Percentiles rank a stretch among this genome's conserved stretches.
Conservation (phyloP, 2,888 invertebrate genomes). For the Dynastes maya region DNA sequence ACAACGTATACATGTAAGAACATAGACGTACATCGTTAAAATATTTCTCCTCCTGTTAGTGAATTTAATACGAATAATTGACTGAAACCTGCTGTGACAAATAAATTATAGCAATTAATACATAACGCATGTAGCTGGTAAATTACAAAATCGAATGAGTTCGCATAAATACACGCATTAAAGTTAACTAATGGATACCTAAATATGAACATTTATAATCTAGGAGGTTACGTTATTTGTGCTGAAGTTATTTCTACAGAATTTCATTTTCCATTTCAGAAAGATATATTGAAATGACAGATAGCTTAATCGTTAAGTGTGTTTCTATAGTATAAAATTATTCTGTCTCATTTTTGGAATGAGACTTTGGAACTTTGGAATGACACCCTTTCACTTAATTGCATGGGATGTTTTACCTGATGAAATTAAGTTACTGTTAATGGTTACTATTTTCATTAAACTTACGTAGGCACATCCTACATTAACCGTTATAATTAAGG, state of each 20-base stretch:
- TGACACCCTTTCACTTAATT: too few species aligned
- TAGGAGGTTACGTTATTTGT: neutral
- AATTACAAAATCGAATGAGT: neutral
- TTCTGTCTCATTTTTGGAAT: too few species aligned
- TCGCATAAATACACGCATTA: neutral
- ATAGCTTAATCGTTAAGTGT: too few species aligned
- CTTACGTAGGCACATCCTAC: too few species aligned
- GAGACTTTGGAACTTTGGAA: too few species aligned
- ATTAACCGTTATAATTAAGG: too few species aligned
- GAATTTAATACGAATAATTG: slow-evolving; percentile 3
- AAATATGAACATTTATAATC: neutral
- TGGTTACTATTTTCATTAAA: too few species aligned
- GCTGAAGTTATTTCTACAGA: slow-evolving; percentile 5
- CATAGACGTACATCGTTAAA: neutral
- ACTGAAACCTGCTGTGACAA: slow-evolving; percentile 21
- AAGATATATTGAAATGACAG: too few species aligned
- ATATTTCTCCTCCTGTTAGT: neutral
- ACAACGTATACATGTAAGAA: too few species aligned
- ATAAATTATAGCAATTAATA: slow-evolving; percentile 35
- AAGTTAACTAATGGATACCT: neutral
- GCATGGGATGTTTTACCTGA: too few species aligned
- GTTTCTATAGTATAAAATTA: too few species aligned
- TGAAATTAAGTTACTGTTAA: too few species aligned
- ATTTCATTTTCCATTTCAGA: neutral
- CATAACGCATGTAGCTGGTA: neutral